These are phyloP conservation scores for Rhimphoctona megacephalus DNA, from an alignment of 2,888 invertebrate species.

Conservation along the genomic window DNA sequence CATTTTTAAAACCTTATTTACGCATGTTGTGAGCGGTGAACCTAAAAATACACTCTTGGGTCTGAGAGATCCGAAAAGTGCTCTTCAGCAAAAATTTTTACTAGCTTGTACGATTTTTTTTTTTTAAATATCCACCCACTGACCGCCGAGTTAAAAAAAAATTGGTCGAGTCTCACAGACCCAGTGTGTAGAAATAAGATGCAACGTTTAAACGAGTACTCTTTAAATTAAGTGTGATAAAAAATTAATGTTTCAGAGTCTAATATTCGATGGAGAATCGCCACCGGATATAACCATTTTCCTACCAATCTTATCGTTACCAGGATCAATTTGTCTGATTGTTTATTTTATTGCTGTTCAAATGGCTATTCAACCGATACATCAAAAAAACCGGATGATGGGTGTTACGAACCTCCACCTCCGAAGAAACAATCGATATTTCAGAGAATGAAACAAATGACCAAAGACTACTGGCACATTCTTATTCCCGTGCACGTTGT, in stretches of 20 bases:
- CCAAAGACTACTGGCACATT: conserved; percentile 98
- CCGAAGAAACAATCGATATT: conserved; percentile 88
- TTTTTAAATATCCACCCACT: neutral
- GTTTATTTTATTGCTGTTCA: conserved; percentile 5
- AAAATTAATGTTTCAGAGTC: conserved; percentile 61
- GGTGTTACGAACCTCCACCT: conserved; percentile 51
- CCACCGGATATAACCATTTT: neutral
- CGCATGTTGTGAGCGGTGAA: too few relatives aligned
- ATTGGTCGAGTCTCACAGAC: neutral
- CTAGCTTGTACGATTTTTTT: too few relatives aligned
- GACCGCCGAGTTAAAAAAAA: neutral
- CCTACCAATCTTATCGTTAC: conserved; percentile 16
- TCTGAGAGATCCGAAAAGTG: too few relatives aligned
- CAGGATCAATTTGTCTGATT: conserved; percentile 22
- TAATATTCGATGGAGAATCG: conserved; percentile 43
- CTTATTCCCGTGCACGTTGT: conserved; percentile 96
- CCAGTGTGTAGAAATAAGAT: neutral
- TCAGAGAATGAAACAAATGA: conserved; percentile 95
- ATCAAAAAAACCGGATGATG: conserved; percentile 52
- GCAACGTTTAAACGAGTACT: neutral
- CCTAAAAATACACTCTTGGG: too few relatives aligned
- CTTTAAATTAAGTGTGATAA: neutral
- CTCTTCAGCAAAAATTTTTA: too few relatives aligned
- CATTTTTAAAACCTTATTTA: too few relatives aligned
- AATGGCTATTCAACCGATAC: conserved; percentile 41